phyloP scores from a whole-genome alignment of 2,113 vertebrate genomes.

The Lagopus muta region DNA sequence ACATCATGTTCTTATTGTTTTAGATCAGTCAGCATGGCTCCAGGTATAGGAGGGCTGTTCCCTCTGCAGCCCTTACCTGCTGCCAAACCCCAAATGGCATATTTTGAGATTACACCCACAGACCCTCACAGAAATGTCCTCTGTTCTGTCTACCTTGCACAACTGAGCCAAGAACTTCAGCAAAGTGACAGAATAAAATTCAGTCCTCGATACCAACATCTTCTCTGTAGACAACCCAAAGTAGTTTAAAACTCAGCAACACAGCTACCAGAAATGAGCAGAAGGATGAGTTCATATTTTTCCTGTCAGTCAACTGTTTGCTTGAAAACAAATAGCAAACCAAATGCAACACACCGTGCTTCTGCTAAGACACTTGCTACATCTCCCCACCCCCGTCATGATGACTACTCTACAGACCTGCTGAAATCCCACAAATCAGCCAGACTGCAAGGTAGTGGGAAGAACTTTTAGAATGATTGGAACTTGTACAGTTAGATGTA shows the following conservation, averaged over 20 bases:
- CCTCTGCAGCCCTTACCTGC: neutral
- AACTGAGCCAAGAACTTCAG: neutral
- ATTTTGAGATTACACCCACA: neutral
- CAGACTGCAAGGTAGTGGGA: neutral
- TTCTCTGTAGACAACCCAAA: neutral
- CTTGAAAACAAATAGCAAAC: slow-evolving; percentile 34
- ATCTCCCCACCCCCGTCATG: neutral
- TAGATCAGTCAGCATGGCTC: neutral
- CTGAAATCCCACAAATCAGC: neutral
- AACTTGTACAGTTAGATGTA: neutral
- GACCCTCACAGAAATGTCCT: rapidly evolving
- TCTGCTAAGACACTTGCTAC: neutral
- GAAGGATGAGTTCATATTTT: slow-evolving; percentile 26
- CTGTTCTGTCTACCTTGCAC: neutral
- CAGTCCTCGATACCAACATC: neutral
- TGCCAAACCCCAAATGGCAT: neutral
- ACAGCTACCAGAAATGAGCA: slow-evolving; percentile 48
- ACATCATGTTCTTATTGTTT: neutral
- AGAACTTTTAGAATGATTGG: neutral
- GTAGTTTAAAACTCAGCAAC: neutral
- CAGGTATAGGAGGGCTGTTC: neutral
- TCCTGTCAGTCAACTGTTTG: slow-evolving; percentile 37
- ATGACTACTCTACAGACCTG: slow-evolving; percentile 9
- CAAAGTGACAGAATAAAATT: neutral
- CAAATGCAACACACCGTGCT: neutral